Base-by-base conservation (phyloP, 2,797 vertebrate genomes). In the Sardinella longiceps region DNA sequence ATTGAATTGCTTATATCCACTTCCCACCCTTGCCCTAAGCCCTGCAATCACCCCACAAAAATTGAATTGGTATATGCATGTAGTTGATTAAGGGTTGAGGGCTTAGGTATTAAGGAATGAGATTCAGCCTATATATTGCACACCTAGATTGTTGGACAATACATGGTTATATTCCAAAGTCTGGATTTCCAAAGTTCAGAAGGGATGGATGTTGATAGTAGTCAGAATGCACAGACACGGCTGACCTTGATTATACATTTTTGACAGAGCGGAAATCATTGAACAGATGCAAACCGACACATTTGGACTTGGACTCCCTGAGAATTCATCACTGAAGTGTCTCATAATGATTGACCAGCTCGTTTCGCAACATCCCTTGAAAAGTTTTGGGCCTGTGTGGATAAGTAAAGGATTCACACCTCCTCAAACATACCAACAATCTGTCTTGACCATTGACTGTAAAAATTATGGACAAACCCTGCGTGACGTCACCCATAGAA, bases 341-440 rank as follows among this genome's bases (percentile, higher is more conserved):
- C 48, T 45, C 80, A 84, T 88, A 95, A 95, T 95, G 88, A 94
- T 94, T 95, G 88, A 94, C 90, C 0, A n/a, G 28, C 20, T 37
- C 2, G 28, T 94, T 93, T 80, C 88, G 66, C 87, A 92, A 87
- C 60, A 63, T 87, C 66, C 48, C 90, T 90, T 91, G 43, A 90
- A 91, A 92, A 25, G 84, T 85, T 91, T 86, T 46, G 10, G 10
- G 51, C 43, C 15, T 5, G 15, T 43, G 66, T 70, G 30, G 66
- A 74, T 74, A 28, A 74, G 66, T 74, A 33, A 70, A 30, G 6
- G 28, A 74, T 20, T 74, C 30, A 37, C 66, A 37, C 14, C 7
- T 2, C 30, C 30, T 33, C 12, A 70, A 1, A 2, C 30, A 5
- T 5, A 20, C 30, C 30, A 74, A 18, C 66, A 5, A 5, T 37